Conservation (phyloP, 1,140 invertebrate species). For the Rhagoletis pomonella region DNA sequence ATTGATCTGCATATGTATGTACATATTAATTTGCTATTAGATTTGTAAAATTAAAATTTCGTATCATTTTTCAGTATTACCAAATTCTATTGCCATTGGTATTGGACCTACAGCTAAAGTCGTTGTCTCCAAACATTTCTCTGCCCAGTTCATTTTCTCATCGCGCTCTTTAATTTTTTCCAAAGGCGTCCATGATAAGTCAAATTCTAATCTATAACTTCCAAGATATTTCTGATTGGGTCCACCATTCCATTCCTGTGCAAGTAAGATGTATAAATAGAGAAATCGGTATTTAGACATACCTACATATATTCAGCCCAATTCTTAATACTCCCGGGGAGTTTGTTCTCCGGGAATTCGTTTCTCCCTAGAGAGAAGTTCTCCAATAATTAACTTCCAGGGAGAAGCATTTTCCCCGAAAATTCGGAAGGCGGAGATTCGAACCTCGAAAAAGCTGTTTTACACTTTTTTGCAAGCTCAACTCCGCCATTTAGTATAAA, state of each 20-base stretch:
- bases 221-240: conserved; percentile 79
- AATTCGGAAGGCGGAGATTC: too few species aligned
- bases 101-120: neutral
- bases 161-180: conserved; percentile 70
- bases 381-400: too few species aligned
- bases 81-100: conserved; percentile 67
- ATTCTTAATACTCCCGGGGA: too few species aligned
- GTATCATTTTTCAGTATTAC: conserved; percentile 51
- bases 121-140: conserved; percentile 61
- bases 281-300: neutral
- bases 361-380: too few species aligned
- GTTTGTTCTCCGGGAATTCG: too few species aligned
- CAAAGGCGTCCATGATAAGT: conserved; percentile 81
- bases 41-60: too few species aligned
- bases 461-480: too few species aligned
- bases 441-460: too few species aligned
- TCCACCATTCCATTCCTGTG: conserved; percentile 81
- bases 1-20: too few species aligned
- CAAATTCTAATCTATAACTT: conserved; percentile 81
- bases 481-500: too few species aligned
- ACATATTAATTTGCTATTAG: too few species aligned
- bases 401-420: too few species aligned
- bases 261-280: conserved; percentile 49
- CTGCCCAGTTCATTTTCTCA: conserved; percentile 63
- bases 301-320: neutral